Conservation (phyloP, 2,113 vertebrate species). For the Thymallus thymallus region DNA sequence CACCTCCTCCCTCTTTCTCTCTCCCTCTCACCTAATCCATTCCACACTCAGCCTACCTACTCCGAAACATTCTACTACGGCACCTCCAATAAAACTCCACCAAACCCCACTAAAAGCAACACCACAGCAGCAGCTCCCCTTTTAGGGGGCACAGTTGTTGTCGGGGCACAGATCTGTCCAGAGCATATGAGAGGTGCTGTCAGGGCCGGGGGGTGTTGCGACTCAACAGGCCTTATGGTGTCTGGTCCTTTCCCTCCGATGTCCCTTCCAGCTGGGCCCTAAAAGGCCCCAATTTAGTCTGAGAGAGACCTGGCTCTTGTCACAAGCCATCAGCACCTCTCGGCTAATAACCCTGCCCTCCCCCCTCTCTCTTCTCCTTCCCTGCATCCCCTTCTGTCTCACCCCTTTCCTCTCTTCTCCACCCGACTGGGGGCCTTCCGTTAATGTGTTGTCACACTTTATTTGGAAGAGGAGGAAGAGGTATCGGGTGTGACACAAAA, state of each 20-base stretch:
- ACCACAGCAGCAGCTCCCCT: too few species aligned
- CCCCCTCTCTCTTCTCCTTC: neutral
- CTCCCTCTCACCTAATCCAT: neutral
- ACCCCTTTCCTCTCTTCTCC: too few species aligned
- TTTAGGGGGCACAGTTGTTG: too few species aligned
- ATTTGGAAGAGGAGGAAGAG: conserved; percentile 38
- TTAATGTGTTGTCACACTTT: conserved; percentile 59
- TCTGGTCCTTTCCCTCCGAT: neutral
- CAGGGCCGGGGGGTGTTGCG: neutral
- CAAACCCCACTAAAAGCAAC: too few species aligned
- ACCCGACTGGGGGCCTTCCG: conserved; percentile 29
- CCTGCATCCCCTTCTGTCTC: conserved; percentile 16
- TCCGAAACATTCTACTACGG: neutral
- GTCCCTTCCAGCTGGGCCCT: neutral
- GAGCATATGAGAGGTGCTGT: neutral
- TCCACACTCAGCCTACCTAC: too few species aligned
- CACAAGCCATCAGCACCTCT: conserved; percentile 33
- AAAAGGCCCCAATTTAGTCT: conserved; percentile 17
- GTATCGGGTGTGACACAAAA: conserved; percentile 20
- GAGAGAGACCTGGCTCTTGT: conserved; percentile 28
- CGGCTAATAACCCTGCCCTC: conserved; percentile 20
- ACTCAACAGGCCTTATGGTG: neutral
- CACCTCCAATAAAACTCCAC: too few species aligned
- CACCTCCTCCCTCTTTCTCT: neutral
- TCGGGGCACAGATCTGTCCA: neutral